A percentile compares a stretch with the other conserved stretches of the same genome.
Evolutionary conservation across 1,140 invertebrate genomes (phyloP).

Genomic region (Ephestia elutella): DNA sequence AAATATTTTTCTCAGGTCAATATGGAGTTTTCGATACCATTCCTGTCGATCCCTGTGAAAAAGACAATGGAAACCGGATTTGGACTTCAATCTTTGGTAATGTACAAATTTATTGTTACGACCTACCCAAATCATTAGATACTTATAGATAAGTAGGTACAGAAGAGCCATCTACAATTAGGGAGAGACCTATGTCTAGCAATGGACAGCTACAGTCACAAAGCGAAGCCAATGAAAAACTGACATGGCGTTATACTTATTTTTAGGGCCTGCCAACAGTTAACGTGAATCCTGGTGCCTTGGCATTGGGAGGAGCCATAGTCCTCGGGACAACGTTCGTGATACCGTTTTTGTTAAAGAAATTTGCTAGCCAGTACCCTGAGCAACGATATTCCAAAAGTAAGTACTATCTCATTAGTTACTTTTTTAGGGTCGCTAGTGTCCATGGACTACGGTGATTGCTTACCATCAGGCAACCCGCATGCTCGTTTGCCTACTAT

Average conservation of each 20-base stretch:
- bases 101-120: slow-evolving; percentile 13
- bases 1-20: no score
- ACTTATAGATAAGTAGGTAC: no score
- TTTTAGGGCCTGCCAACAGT: slow-evolving; percentile 59
- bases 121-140: no score
- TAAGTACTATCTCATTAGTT: slow-evolving; percentile 36
- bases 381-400: slow-evolving; percentile 35
- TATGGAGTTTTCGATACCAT: slow-evolving; percentile 63
- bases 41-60: slow-evolving; percentile 65
- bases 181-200: no score
- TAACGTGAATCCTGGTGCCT: slow-evolving; percentile 55
- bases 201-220: no score
- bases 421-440: no score
- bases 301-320: slow-evolving; percentile 48
- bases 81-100: slow-evolving; percentile 28
- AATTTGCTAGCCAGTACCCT: slow-evolving; percentile 22
- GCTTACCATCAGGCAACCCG: no score
- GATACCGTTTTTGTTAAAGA: slow-evolving; percentile 43
- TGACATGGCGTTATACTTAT: background rate
- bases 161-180: no score
- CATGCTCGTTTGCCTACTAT: no score
- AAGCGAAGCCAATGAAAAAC: no score
- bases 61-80: slow-evolving; percentile 39
- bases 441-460: no score
- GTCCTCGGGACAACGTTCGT: slow-evolving; percentile 47